Conservation (phyloP, 2,888 invertebrate species). For the Aporophyla lueneburgensis region DNA sequence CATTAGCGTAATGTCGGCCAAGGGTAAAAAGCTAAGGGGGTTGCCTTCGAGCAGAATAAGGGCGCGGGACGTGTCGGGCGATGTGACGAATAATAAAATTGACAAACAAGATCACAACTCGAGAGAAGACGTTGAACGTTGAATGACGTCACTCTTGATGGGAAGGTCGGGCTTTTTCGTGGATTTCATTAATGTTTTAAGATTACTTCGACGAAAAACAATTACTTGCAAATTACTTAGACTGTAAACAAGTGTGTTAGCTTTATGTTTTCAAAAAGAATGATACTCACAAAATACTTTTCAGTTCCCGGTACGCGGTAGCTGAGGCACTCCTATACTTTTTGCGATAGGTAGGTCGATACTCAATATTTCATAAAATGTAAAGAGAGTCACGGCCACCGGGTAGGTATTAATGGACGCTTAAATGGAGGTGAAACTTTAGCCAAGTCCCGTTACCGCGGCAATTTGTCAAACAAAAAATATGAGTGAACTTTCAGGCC, state of each 20-base stretch:
- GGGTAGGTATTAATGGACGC: conserved; percentile 84
- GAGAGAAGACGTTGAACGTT: conserved; percentile 38
- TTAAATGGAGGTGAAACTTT: conserved; percentile 89
- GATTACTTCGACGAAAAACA: conserved; percentile 15
- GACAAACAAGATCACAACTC: conserved; percentile 58
- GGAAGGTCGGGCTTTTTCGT: conserved; percentile 18
- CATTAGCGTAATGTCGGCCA: conserved; percentile 60
- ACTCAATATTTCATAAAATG: conserved; percentile 73
- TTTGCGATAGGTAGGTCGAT: conserved; percentile 60
- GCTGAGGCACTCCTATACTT: conserved; percentile 38
- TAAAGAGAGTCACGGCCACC: conserved; percentile 78
- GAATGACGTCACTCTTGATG: conserved; percentile 42
- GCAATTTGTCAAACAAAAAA: conserved; percentile 90
- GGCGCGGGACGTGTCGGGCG: conserved; percentile 55
- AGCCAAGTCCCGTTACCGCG: conserved; percentile 87
- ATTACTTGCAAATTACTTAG: conserved; percentile 11
- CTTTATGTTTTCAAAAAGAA: neutral
- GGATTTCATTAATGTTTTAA: conserved; percentile 19
- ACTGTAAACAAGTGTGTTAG: neutral
- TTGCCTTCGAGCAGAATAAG: conserved; percentile 58
- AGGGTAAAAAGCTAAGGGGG: conserved; percentile 60
- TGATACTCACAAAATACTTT: neutral
- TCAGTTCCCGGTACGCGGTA: neutral
- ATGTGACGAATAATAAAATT: conserved; percentile 62
- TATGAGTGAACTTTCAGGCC: conserved; percentile 87